Base-by-base conservation (phyloP, 2,888 invertebrate species). In the Argyresthia goedartella region DNA sequence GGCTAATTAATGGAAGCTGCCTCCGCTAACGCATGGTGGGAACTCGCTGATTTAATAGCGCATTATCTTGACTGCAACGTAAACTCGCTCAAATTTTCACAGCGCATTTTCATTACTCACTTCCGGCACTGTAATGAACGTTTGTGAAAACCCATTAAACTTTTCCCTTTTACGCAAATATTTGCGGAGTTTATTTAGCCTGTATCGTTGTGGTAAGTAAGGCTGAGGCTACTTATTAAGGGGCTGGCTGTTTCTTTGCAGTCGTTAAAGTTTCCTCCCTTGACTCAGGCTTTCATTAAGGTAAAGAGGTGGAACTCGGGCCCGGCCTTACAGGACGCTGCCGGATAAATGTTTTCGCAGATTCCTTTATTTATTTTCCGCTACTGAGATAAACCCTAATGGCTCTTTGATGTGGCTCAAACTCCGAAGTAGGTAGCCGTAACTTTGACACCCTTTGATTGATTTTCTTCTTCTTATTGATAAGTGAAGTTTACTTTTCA, bases 351-450 rank as follows among this genome's bases (percentile, higher is more conserved):
- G 77, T 81, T 82, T 74, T 66, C 76, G 62, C 76, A 81, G 80
- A 81, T 80, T 81, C 73, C 76, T 75, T 76, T 84, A 84, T 82
- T 84, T 82, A 81, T 81, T 81, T 76, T 73, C 71, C 73, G 80
- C 76, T 75, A 73, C 79, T 76, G 73, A 82, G 77, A 82, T 84
- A 78, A 77, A 79, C 77, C 73, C 67, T 82, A 84, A 85, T 82
- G 76, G 73, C 67, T 67, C 81, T 84, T 84, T 84, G 84, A 85
- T 85, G 85, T 81, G 82, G 81, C 74, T 71, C 59, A 57, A 61
- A 68, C 68, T 73, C 25, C 45, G 16, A 67, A 65, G 64, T 71
- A 68, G 67, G 67, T 64, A 68, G 71, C 72, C 67, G 71, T 69
- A 76, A 79, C 73, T 84, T 82, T 80, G 74, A 68, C 73, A 76